These are phyloP conservation scores for Orthonyx spaldingii DNA, from an alignment of 2,113 vertebrate species.

Conservation along the genomic window DNA sequence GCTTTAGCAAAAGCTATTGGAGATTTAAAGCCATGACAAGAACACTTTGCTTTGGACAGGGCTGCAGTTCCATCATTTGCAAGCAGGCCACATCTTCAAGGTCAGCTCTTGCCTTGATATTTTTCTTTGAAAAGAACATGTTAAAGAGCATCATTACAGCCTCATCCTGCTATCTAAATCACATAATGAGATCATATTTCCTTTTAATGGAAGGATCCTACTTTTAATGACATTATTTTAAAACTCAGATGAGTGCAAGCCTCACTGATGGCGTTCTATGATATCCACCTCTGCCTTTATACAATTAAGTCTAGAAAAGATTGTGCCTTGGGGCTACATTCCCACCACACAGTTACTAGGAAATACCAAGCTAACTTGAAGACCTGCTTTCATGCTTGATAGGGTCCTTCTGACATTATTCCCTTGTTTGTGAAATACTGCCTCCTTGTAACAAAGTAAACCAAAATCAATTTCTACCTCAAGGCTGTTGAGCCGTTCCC, in stretches of 20 bases:
- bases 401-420: not conserved
- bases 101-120: not conserved
- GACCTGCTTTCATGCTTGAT: not conserved
- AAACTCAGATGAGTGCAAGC: not conserved
- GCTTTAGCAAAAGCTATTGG: not conserved
- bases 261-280: slow-evolving; percentile 11
- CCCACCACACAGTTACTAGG: not conserved
- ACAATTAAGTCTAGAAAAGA: slow-evolving; percentile 23
- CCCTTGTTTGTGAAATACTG: not conserved
- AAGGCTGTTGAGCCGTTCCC: not conserved
- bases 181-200: slow-evolving; percentile 25
- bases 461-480: not conserved
- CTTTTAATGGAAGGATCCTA: slow-evolving; percentile 15
- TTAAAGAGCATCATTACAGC: not conserved
- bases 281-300: slow-evolving; percentile 27
- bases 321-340: slow-evolving; percentile 6
- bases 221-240: slow-evolving; percentile 42
- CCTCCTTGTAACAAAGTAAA: not conserved
- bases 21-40: not conserved
- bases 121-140: slow-evolving; percentile 23
- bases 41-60: not conserved
- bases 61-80: not conserved
- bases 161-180: not conserved
- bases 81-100: not conserved
- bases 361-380: slow-evolving; percentile 42